Evolutionary conservation across 2,113 vertebrate genomes (phyloP), one percentile per base, ranked within the genome.

Genomic region (Coregonus clupeaformis): DNA sequence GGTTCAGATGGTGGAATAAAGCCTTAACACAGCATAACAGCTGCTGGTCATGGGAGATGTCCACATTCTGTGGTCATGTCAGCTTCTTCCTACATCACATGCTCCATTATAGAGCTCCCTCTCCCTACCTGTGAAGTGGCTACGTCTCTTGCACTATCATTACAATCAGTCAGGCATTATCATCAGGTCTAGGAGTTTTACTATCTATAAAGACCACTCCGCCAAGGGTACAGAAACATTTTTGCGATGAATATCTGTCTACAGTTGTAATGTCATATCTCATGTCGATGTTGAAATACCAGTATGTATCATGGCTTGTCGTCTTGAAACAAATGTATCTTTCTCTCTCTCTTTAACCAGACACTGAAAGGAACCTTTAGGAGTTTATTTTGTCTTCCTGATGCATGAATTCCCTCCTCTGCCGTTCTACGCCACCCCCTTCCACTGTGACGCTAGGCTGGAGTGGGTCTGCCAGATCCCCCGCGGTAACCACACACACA

Each of bases 381-480:
- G 24, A 72, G 82, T 57, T 57, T 89, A 36, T 67, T 67, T 86
- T 66, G 18, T 77, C 60, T 74, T 72, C 49, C 71, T 88, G 79
- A 20, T 84, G 11, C 75, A 80, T 0, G 64, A 85, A 57, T 1
- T 79, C 5, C 69, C 69, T 0, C 49, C 25, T 18, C 60, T 63
- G 1, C 85, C 91, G 22, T 95, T 94, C 89, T 93, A 91, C 30
- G 88, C 95, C 79, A 94, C 85, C 3, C 95, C 95, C 24, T 98
- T 98, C 83, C 94, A 95, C 79, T 99, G 97, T 84, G 95, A 96
- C 14, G 92, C 91, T 65, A 90, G 81, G 73, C 93, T 98, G 22
- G 97, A 99, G 81, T 99, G 96, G 96, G 94, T 95, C 72, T 99
- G 97, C 85, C 97, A 99, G 87, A 95, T 98, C 78, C 92, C 96